Percentiles rank a stretch among this genome's conserved stretches.
phyloP scores from a whole-genome alignment of 2,797 vertebrate species.

The Anabacerthia variegaticeps region DNA sequence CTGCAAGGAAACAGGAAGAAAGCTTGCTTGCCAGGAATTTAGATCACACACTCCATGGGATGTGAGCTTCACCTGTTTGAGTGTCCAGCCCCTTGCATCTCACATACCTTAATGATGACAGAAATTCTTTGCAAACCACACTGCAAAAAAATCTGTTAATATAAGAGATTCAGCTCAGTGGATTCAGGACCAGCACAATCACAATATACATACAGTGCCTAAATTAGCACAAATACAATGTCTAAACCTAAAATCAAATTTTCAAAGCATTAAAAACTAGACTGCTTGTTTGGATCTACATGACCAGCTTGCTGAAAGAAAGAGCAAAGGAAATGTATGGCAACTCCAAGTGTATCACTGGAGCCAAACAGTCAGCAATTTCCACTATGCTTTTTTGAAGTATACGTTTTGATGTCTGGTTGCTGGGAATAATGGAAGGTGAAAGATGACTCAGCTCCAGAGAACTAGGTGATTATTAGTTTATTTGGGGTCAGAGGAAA shows the following conservation, averaged over 20 bases:
- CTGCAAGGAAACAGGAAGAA: background rate
- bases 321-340: background rate
- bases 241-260: background rate
- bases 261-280: background rate
- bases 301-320: background rate
- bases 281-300: background rate
- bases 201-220: background rate
- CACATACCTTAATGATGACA: rapidly evolving
- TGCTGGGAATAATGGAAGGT: background rate
- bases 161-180: background rate
- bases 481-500: background rate
- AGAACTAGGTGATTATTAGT: background rate
- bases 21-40: background rate
- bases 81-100: background rate
- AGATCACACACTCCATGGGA: background rate
- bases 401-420: background rate
- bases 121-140: background rate
- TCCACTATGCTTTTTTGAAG: background rate
- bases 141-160: background rate
- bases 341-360: background rate
- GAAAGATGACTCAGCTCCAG: background rate
- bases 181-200: background rate
- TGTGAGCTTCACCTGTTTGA: background rate
- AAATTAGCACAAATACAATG: background rate
- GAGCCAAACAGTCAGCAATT: background rate